These are phyloP conservation scores for Montipora sp. DNA, from an alignment of 64 coral and sea anemone species.

Conservation along the genomic window DNA sequence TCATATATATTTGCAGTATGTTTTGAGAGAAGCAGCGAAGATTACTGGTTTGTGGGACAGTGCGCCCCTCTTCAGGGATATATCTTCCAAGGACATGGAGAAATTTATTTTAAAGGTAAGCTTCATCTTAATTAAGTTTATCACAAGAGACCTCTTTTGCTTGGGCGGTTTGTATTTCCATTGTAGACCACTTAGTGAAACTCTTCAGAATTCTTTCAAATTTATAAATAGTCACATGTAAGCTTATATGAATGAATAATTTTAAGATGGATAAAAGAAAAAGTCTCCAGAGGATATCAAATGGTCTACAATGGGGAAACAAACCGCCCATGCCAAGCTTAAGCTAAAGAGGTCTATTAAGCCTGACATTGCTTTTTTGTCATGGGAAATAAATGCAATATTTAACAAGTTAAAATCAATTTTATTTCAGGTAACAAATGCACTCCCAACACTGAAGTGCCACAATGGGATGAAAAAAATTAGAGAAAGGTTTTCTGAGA, in stretches of 20 bases:
- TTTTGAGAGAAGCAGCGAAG: conserved; percentile 52
- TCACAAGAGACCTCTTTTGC: not conserved
- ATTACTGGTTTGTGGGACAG: conserved; percentile 57
- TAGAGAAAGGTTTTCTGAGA: conserved; percentile 48
- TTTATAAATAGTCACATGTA: not conserved
- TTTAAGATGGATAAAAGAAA: conserved; percentile 14
- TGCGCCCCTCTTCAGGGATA: conserved; percentile 40
- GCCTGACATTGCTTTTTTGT: conserved; percentile 55
- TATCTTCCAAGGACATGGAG: conserved; percentile 53
- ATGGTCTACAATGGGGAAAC: too few relatives aligned
- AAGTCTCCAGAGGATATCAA: not conserved
- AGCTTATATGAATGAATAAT: conserved; percentile 4
- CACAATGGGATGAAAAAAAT: conserved; percentile 60
- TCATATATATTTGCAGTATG: conserved; percentile 49
- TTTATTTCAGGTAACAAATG: conserved; percentile 54
- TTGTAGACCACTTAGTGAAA: not conserved
- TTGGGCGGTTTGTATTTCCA: not conserved
- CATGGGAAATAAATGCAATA: conserved; percentile 51
- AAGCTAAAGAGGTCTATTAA: conserved; percentile 30
- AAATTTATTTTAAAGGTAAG: conserved; percentile 60
- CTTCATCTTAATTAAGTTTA: conserved; percentile 27
- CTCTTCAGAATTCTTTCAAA: not conserved
- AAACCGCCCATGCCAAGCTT: not conserved
- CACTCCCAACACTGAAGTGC: conserved; percentile 53
- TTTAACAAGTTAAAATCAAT: conserved; percentile 54